A percentile compares a stretch with the other conserved stretches of the same genome.
phyloP scores from a whole-genome alignment of 2,113 vertebrate genomes.

The Phoxinus phoxinus region DNA sequence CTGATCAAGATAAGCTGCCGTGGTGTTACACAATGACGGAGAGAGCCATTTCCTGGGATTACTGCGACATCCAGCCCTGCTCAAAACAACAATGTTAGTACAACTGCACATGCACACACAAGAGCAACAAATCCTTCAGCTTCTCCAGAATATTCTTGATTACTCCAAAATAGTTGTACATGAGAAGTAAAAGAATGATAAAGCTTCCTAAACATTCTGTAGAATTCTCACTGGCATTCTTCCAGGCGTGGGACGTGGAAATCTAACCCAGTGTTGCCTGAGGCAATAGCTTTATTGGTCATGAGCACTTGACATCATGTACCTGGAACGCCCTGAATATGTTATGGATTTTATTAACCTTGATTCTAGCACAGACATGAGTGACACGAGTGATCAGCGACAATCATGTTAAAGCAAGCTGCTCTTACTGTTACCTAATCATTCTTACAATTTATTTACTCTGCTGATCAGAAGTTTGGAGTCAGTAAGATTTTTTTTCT shows the following conservation, averaged over 20 bases:
- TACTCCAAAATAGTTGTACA: too few relatives aligned
- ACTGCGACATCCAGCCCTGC: constrained; percentile 82
- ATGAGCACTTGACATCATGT: background rate
- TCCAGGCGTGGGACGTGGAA: background rate
- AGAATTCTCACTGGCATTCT: background rate
- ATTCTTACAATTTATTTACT: background rate
- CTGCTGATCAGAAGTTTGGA: background rate
- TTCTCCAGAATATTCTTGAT: background rate
- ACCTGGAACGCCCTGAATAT: background rate
- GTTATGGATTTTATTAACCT: background rate
- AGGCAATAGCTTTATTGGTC: background rate
- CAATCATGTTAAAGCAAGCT: constrained; percentile 24
- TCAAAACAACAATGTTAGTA: constrained; percentile 68
- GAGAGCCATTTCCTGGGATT: constrained; percentile 86
- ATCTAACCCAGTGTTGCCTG: background rate
- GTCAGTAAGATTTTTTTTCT: too few relatives aligned
- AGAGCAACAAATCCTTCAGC: background rate
- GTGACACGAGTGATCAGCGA: background rate
- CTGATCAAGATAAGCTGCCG: constrained; percentile 84
- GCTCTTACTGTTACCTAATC: background rate
- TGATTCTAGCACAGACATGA: constrained; percentile 4
- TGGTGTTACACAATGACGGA: constrained; percentile 90
- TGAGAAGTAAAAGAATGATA: background rate
- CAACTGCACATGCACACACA: background rate
- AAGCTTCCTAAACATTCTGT: background rate